These are phyloP conservation scores for Nymphalis c-album DNA, from an alignment of 2,888 invertebrate genomes.

Conservation along the genomic window DNA sequence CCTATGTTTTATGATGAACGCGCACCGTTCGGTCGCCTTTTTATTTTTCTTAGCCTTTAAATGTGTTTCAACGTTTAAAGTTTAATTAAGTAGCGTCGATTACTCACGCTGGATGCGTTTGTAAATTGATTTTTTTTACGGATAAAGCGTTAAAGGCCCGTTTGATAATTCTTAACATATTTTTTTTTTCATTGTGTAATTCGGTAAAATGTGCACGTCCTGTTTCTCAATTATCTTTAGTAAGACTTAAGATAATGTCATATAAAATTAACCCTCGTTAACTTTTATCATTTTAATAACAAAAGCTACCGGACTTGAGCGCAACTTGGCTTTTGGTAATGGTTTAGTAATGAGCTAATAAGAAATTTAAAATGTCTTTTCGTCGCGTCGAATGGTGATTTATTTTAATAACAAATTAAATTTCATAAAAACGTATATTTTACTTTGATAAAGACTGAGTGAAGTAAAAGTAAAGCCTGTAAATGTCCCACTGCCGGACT, in stretches of 20 bases:
- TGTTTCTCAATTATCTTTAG: conserved; percentile 35
- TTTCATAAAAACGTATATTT: background rate
- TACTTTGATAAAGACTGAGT: background rate
- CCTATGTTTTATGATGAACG: conserved; percentile 71
- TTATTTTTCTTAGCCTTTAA: conserved; percentile 21
- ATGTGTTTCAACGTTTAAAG: conserved; percentile 47
- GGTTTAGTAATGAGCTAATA: conserved; percentile 4
- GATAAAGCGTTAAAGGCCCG: conserved; percentile 30
- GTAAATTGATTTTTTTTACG: conserved; percentile 31
- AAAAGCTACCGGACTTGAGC: conserved; percentile 27
- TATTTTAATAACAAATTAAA: background rate
- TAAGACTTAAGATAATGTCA: conserved; percentile 39
- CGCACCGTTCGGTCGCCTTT: conserved; percentile 32
- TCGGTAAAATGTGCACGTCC: conserved; percentile 37
- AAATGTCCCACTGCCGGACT: too few relatives aligned
- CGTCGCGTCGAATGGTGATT: background rate
- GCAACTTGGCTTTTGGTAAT: conserved; percentile 13
- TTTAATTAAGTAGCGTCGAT: conserved; percentile 59
- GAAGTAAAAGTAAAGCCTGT: background rate
- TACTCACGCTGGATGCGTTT: conserved; percentile 54
- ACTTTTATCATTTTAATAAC: conserved; percentile 29
- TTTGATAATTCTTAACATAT: conserved; percentile 24
- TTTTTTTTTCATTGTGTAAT: conserved; percentile 35
- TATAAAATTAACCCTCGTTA: conserved; percentile 20
- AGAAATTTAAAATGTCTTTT: conserved; percentile 5